A percentile compares a stretch with the other conserved stretches of the same genome.
Conservation (phyloP, 2,113 vertebrate genomes). For the Rutilus rutilus region DNA sequence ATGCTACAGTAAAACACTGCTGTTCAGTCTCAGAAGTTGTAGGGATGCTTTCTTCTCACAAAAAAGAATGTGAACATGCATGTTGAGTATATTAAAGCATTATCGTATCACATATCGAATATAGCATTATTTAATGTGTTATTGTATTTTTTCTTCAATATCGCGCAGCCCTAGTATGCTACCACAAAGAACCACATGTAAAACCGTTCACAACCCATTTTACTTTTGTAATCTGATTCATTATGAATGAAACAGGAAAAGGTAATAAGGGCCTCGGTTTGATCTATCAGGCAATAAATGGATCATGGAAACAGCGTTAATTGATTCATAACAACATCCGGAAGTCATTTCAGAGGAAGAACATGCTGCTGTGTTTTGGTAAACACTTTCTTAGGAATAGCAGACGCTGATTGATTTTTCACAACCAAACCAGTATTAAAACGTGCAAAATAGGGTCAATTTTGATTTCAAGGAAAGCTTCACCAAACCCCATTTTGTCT, state of each 20-base stretch:
- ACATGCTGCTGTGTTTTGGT: neutral
- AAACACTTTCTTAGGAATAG: neutral
- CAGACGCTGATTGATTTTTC: neutral
- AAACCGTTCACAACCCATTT: neutral
- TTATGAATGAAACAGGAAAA: neutral
- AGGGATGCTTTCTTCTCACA: too few relatives aligned
- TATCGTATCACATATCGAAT: too few relatives aligned
- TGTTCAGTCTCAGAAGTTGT: too few relatives aligned
- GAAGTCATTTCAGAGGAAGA: neutral
- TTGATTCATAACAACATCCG: neutral
- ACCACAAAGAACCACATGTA: neutral
- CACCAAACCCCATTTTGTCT: neutral
- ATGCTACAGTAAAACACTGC: too few relatives aligned
- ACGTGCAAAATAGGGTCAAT: neutral
- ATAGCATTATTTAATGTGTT: too few relatives aligned
- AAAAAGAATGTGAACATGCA: too few relatives aligned
- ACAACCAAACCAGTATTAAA: neutral
- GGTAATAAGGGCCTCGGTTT: neutral
- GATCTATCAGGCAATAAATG: neutral
- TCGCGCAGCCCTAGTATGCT: neutral
- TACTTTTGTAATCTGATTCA: neutral
- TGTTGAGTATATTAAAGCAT: too few relatives aligned
- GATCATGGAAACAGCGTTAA: neutral
- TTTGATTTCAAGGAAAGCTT: neutral
- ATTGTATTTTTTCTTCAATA: too few relatives aligned